These are phyloP conservation scores for Chondrosia reniformis DNA, from an alignment of 37 sponge, comb jelly and placozoan genomes.

Conservation along the genomic window DNA sequence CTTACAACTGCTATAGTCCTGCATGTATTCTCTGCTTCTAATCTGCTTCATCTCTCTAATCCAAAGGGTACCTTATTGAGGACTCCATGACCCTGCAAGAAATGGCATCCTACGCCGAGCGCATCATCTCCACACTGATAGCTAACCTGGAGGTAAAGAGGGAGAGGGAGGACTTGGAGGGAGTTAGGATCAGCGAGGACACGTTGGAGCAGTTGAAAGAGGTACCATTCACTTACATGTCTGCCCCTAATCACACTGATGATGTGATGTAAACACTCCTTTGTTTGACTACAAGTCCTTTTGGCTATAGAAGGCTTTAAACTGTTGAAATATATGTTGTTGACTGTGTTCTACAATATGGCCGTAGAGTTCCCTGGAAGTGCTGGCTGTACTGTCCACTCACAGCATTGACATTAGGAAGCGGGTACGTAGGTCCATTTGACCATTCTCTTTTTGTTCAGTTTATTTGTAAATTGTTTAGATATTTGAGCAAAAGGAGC, in stretches of 20 bases:
- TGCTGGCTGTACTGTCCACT: constrained; percentile 4
- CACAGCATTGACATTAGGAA: constrained; percentile 1
- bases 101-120: constrained; percentile 1
- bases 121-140: constrained; percentile 1
- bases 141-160: constrained; percentile 1
- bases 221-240: too few relatives aligned
- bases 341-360: too few relatives aligned
- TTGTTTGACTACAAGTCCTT: too few relatives aligned
- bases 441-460: too few relatives aligned
- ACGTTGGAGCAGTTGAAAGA: constrained; percentile 1
- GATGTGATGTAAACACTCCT: too few relatives aligned
- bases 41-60: too few relatives aligned
- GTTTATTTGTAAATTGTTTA: too few relatives aligned
- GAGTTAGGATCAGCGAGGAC: not conserved
- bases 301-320: too few relatives aligned
- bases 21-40: not conserved
- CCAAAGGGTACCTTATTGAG: not conserved
- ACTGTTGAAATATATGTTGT: too few relatives aligned
- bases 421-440: too few relatives aligned
- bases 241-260: too few relatives aligned
- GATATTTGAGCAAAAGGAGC: constrained; percentile 5
- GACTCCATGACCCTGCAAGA: constrained; percentile 5
- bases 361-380: constrained; percentile 4
- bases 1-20: not conserved
- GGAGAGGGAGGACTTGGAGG: not conserved